Base-by-base conservation (phyloP, 2,113 vertebrate species). In the Ibidorhyncha struthersii region DNA sequence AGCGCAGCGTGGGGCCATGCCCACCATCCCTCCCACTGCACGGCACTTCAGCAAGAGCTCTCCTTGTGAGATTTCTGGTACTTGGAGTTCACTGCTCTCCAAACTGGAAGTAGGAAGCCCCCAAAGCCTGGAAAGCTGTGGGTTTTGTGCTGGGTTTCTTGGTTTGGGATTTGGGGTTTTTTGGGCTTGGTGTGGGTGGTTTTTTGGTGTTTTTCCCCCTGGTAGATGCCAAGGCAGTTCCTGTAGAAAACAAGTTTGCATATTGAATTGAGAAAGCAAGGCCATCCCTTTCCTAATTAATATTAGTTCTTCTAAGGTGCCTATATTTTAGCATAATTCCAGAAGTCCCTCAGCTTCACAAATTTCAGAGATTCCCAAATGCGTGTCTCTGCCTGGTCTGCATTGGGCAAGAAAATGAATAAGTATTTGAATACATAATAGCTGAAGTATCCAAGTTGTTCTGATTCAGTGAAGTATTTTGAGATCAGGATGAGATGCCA, bases 181-280 rank as follows among this genome's bases (percentile, higher is more conserved):
- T 41, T 18, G 43, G 10, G 18, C 32, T 74, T 49, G 0, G 1
- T 8, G 1, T 4, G 1, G 1, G 2, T 14, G 55, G 26, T 0
- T 14, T 19, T 30, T 2, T 29, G 38, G 21, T 56, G 14, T 17
- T 22, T 43, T 30, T 8, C 4, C 1, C 15, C 32, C 17, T 8
- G 2, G 6, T 76, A 62, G 13, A 7, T 86, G 26, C 17, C 2
- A 3, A 4, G 14, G 17, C 13, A 19, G 17, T 52, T 90, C 30
- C 53, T 41, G 5, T 69, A 84, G 43, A 67, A 73, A 50, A 47
- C 20, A 43, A 40, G 10, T 52, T 52, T 59, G n/a, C 21, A 38
- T 27, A 30, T 10, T 47, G 30, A 73, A 63, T 6, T 50, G 23
- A 81, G 23, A 23, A 71, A 86, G 27, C 8, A 66, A 62, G 25